Evolutionary conservation across 2,797 vertebrate genomes (phyloP), one percentile per base, ranked within the genome.

Genomic region (Thamnophis elegans): DNA sequence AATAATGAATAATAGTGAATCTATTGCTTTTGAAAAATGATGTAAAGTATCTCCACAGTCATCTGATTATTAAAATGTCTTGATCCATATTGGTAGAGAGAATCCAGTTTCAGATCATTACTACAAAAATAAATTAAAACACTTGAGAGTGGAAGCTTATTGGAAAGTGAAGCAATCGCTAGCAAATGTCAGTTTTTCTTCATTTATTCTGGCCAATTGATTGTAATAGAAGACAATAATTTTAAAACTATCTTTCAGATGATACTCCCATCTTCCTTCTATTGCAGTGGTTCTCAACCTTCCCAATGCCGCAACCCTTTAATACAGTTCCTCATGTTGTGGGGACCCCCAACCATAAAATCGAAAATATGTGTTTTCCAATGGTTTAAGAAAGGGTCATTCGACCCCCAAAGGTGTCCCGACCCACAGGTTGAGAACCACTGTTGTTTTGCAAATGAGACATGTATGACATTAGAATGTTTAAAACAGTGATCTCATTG

Each of bases 151-250:
- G 92, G 93, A 96, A 92, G n/a, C 95, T 96, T 96, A 97, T 96
- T 97, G 95, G 94, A 94, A 97, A 97, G 91, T 93, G 90, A 95
- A 96, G 94, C 94, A 93, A 97, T 97, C 94, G 89, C 96, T 93
- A 96, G 95, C 94, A 96, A 96, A 95, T 94, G 96, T 96, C 96
- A 95, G 59, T 94, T 95, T 94, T 96, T 93, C 95, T 95, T 94
- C 95, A 96, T 97, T 96, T 96, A 96, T 96, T 97, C 95, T 94
- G 96, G 94, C 96, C 96, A 96, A 96, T 56, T 96, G 95, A 95
- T 94, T 96, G 94, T 96, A 97, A 97, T 95, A 96, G 65, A 95
- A 96, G 94, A 95, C 92, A 94, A 96, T 97, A 91, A 95, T 96
- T 96, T 96, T 28, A 96, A 96, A 97, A 96, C 94, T 94, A 94